These are phyloP conservation scores for Neotoxoptera formosana DNA, from an alignment of 1,140 invertebrate species.

Conservation along the genomic window DNA sequence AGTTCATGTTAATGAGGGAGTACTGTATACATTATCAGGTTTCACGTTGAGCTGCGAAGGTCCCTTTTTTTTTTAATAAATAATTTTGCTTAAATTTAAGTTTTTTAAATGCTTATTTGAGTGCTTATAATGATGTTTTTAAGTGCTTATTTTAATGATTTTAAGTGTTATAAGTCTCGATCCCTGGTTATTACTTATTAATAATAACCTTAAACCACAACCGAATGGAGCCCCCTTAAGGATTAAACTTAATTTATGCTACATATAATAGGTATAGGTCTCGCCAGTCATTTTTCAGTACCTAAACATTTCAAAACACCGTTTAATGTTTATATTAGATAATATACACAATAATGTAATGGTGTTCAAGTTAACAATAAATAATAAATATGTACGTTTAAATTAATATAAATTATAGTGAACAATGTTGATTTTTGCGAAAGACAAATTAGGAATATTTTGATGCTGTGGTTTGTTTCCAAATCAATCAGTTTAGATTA, in stretches of 20 bases:
- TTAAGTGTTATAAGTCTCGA: too few species aligned
- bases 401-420: conserved; percentile 20
- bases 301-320: background rate
- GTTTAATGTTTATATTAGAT: background rate
- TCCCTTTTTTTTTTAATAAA: too few species aligned
- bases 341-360: background rate
- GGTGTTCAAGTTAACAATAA: conserved; percentile 19
- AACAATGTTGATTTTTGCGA: background rate
- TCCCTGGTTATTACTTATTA: too few species aligned
- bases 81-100: too few species aligned
- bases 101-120: too few species aligned
- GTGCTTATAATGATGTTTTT: too few species aligned
- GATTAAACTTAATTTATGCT: background rate
- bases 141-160: too few species aligned
- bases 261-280: background rate
- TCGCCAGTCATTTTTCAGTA: background rate
- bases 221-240: too few species aligned
- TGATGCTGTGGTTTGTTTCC: background rate
- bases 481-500: background rate
- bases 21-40: too few species aligned
- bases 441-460: conserved; percentile 3
- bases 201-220: too few species aligned
- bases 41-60: too few species aligned
- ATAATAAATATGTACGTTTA: background rate
- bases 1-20: too few species aligned